Conservation (phyloP, 92 coral and sea anemone species). For the Plumapathes pennacea region DNA sequence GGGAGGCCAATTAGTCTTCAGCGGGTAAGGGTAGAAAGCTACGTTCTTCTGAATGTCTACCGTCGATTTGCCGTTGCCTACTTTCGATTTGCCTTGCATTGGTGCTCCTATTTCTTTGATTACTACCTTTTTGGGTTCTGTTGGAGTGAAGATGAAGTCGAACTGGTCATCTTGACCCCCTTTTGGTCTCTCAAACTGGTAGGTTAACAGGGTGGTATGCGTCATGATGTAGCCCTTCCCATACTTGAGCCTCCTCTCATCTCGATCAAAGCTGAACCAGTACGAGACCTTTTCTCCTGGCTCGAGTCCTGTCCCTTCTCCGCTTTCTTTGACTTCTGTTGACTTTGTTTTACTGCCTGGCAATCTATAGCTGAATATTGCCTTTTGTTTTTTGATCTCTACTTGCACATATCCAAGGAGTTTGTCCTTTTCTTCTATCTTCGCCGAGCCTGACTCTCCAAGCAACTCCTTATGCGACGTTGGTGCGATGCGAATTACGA, state of each 20-base stretch:
- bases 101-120: no score
- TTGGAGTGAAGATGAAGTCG: slow-evolving; percentile 9
- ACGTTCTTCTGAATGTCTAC: slow-evolving; percentile 1
- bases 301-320: no score
- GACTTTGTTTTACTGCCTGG: neutral
- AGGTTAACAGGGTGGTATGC: slow-evolving; percentile 4
- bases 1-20: slow-evolving; percentile 13
- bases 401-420: slow-evolving; percentile 23
- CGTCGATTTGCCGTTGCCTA: neutral
- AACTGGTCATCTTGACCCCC: slow-evolving; percentile 2
- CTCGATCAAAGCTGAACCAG: slow-evolving; percentile 10
- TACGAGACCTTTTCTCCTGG: no score
- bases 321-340: no score
- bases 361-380: neutral
- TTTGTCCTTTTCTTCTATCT: slow-evolving; percentile 1
- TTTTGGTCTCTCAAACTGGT: neutral
- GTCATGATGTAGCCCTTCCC: slow-evolving; percentile 39
- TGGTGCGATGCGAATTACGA: slow-evolving; percentile 19
- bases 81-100: no score
- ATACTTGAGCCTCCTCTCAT: slow-evolving; percentile 16
- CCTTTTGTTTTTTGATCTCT: neutral
- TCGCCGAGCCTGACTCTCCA: neutral
- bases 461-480: no score
- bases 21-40: slow-evolving; percentile 15
- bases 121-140: neutral